Conservation (phyloP, 2,113 vertebrate species). For the Okapia johnstoni region DNA sequence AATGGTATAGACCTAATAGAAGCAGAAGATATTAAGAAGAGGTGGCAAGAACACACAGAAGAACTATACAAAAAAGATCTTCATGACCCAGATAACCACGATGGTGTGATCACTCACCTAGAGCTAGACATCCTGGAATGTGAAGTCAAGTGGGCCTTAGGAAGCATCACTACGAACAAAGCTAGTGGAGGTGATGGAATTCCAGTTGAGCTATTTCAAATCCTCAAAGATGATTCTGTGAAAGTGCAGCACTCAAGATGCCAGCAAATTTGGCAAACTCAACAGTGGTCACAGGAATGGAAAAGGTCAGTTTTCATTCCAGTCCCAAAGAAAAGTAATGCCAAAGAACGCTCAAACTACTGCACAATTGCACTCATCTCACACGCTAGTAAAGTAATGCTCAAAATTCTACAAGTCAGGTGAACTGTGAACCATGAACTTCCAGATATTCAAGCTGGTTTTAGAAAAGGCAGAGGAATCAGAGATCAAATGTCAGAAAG, state of each 20-base stretch:
- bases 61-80: neutral
- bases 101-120: neutral
- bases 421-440: neutral
- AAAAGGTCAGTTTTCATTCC: neutral
- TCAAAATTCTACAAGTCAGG: neutral
- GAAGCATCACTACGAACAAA: neutral
- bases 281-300: neutral
- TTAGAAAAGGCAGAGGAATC: neutral
- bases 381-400: neutral
- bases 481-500: neutral
- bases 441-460: neutral
- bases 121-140: neutral
- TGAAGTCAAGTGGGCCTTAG: neutral
- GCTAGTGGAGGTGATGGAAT: neutral
- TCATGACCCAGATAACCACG: neutral
- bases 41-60: neutral
- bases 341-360: neutral
- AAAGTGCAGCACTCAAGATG: neutral
- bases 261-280: neutral
- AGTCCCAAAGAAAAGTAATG: neutral
- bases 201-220: neutral
- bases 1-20: neutral
- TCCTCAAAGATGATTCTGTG: neutral
- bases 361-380: neutral
- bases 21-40: neutral